Evolutionary conservation across 2,888 invertebrate species (phyloP), one percentile per base, ranked within the genome.

Genomic region (Caenorhabditis japonica): DNA sequence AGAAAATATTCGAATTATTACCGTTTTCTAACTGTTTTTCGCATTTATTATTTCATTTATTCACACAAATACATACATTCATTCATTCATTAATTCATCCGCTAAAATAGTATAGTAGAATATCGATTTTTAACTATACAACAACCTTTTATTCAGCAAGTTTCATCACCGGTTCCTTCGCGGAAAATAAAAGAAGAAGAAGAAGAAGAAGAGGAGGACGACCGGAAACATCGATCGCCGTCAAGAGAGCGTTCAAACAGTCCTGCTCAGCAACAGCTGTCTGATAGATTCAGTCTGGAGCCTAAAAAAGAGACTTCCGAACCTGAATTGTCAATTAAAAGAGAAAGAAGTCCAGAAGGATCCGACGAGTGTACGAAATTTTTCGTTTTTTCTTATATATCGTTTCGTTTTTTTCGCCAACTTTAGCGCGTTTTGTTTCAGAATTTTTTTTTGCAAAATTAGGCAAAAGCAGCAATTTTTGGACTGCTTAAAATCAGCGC

Each of bases 291-390:
- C 30, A 30, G 30, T n/a, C n/a, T n/a, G n/a, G n/a, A n/a, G n/a
- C n/a, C n/a, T n/a, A n/a, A n/a, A n/a, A n/a, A n/a, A n/a, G n/a
- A n/a, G n/a, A n/a, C n/a, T n/a, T n/a, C n/a, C n/a, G n/a, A n/a
- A n/a, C n/a, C n/a, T n/a, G n/a, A n/a, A n/a, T n/a, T n/a, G 66
- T 66, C 43, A 56, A 47, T n/a, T 66, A 49, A 13, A 36, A 53
- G 55, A 41, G 53, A 39, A 44, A 55, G 19, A 44, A 44, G 53
- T 49, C 62, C 47, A 7, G 64, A 64, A 13, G 64, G 49, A 49
- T 47, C 41, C 30, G 49, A 56, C 56, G 38, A 59, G 25, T 52
- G 68, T 59, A 44, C 30, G 66, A 10, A 15, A 33, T 33, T 43
- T 44, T 58, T 41, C n/a, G 2, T n/a, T 19, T 27, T 41, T 51